Percentiles rank a stretch among this genome's conserved stretches.
Conservation (phyloP, 2,113 vertebrate genomes). For the Leptobrachium ailaonicum region DNA sequence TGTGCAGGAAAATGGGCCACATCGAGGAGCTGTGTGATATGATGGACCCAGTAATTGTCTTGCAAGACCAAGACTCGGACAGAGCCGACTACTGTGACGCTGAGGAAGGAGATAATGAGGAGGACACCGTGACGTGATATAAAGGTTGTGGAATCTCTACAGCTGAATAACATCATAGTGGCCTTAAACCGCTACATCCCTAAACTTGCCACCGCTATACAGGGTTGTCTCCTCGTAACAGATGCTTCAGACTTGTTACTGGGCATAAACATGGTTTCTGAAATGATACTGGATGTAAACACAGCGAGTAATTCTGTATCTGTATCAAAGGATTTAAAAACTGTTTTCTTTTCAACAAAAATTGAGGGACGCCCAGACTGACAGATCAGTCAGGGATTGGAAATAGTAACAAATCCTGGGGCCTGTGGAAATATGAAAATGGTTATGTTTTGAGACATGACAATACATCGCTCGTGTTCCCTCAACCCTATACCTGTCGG, state of each 20-base stretch:
- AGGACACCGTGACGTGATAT: neutral
- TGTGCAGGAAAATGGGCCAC: slow-evolving; percentile 23
- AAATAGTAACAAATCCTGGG: slow-evolving; percentile 5
- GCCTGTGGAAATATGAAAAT: neutral
- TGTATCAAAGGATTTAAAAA: neutral
- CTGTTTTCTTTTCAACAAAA: neutral
- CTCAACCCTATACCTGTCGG: neutral
- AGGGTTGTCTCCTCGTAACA: neutral
- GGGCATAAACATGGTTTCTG: neutral
- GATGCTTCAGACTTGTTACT: slow-evolving; percentile 12
- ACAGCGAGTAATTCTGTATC: slow-evolving; percentile 1
- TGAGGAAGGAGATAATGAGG: neutral
- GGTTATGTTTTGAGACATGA: neutral
- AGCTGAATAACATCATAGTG: too few species aligned
- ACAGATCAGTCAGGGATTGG: neutral
- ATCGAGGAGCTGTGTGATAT: neutral
- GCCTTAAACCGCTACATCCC: neutral
- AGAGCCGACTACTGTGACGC: neutral
- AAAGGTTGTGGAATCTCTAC: neutral
- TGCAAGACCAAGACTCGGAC: neutral
- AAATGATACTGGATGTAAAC: neutral
- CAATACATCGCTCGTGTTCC: neutral
- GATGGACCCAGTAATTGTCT: neutral
- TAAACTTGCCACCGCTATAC: neutral
- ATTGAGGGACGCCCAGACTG: neutral